Percentiles rank a stretch among this genome's conserved stretches.
Conservation (phyloP, 2,888 invertebrate species). For the Invenusta paracnida region DNA sequence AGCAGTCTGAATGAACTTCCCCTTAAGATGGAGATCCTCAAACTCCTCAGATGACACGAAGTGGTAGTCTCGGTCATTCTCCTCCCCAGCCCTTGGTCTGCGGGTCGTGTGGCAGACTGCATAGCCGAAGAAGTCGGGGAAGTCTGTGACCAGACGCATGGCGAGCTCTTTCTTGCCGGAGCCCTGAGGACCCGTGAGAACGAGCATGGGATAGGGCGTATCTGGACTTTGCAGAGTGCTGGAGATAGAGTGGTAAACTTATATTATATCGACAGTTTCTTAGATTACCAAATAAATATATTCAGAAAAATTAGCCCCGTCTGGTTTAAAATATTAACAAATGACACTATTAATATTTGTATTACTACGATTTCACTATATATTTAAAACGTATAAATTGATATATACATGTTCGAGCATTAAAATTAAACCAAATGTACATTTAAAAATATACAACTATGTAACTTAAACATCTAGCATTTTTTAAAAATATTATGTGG, state of each 20-base stretch:
- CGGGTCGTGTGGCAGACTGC: slow-evolving; percentile 58
- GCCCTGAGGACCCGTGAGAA: slow-evolving; percentile 60
- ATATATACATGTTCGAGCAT: too few species aligned
- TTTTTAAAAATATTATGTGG: too few species aligned
- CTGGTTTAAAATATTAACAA: too few species aligned
- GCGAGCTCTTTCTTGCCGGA: slow-evolving; percentile 58
- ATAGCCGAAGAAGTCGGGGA: slow-evolving; percentile 60
- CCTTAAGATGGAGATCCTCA: slow-evolving; percentile 53
- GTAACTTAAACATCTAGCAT: too few species aligned
- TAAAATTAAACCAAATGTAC: too few species aligned
- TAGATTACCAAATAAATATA: too few species aligned
- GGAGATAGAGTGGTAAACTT: slow-evolving; percentile 43
- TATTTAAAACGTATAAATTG: too few species aligned
- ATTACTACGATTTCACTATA: too few species aligned
- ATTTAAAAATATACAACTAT: too few species aligned
- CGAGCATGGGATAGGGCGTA: slow-evolving; percentile 60
- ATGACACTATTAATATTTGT: too few species aligned
- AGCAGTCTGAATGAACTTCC: slow-evolving; percentile 56
- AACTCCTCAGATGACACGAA: slow-evolving; percentile 57
- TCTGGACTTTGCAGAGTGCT: slow-evolving; percentile 59
- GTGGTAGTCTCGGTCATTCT: slow-evolving; percentile 47
- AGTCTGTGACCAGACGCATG: slow-evolving; percentile 58
- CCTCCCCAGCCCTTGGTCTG: slow-evolving; percentile 52
- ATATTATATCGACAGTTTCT: not conserved
- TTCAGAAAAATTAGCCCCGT: too few species aligned